Evolutionary conservation across 23 tunicate genomes (phyloP), one percentile per base, ranked within the genome.

Genomic region (Styela clava): DNA sequence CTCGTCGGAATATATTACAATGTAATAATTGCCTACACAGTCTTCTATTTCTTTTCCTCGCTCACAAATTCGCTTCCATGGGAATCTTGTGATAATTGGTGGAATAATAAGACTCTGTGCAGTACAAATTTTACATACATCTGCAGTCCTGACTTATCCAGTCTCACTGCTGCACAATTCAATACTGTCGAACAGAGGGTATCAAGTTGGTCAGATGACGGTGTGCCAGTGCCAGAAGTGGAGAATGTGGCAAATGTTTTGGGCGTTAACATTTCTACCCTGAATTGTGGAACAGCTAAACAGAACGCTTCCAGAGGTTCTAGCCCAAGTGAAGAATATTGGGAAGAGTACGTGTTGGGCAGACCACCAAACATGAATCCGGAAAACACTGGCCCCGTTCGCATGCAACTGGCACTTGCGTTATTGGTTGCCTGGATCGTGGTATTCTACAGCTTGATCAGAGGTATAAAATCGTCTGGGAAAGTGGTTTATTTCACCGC

Each of bases 401-500:
- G 93, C 63, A 34, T 73, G 21, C 87, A 95, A 63, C 81, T 95
- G 19, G 94, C 82, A 32, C 69, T 87, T 1, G 77, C 84, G 29
- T 81, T 89, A 31, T 20, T 87, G 1, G 88, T 95, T 19, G 95
- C 95, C 0, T 95, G 94, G 89, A 86, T 95, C 62, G 94, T 95
- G 19, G 95, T 95, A 27, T 95, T 95, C 68, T 89, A 61, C 84
- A 82, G 91, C 68, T 76, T 95, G 52, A 86, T 91, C 27, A 85
- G 76, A 62, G 99, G 99, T 34, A 83, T 89, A 23, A 86, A 95
- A 61, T 95, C 99, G 0, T 89, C 99, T 25, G 98, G 98, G 63
- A 95, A 95, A 88, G 99, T 86, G 26, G 99, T 95, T 7, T 95
- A 95, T 69, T 86, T 95, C 82, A 95, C 99, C 3, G 94, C 99